Evolutionary conservation across 2,888 invertebrate species (phyloP).

Genomic region (Drosophila antonietae): DNA sequence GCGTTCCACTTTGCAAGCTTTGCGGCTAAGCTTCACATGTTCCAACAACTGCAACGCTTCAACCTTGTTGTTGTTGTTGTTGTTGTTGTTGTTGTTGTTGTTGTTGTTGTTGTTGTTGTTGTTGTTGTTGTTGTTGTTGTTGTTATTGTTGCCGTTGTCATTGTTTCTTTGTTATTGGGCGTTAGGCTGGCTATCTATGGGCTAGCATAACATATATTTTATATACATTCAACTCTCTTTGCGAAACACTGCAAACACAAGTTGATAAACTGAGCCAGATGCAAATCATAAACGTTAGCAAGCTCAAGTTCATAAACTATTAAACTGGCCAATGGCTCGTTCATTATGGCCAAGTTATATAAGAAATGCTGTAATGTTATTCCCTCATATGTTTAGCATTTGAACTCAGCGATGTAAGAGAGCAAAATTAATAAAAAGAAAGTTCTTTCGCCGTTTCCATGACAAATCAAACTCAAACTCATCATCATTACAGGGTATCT

Average conservation of each 20-base stretch:
- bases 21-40: constrained; percentile 64
- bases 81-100: not conserved
- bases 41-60: constrained; percentile 15
- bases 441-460: too few relatives aligned
- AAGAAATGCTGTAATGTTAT: too few relatives aligned
- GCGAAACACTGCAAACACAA: not conserved
- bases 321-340: not conserved
- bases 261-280: not conserved
- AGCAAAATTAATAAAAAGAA: too few relatives aligned
- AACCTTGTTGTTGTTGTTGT: not conserved
- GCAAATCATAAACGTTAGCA: not conserved
- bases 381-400: too few relatives aligned
- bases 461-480: not conserved
- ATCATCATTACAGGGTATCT: not conserved
- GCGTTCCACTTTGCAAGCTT: constrained; percentile 56
- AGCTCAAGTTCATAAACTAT: not conserved
- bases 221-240: constrained; percentile 19
- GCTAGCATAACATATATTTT: constrained; percentile 50
- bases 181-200: not conserved
- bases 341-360: not conserved
- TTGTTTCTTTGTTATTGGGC: constrained; percentile 9
- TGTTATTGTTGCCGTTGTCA: not conserved
- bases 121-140: not conserved
- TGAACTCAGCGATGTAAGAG: too few relatives aligned
- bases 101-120: not conserved